These are phyloP conservation scores for Brenthis ino DNA, from an alignment of 2,888 invertebrate species.

Conservation along the genomic window DNA sequence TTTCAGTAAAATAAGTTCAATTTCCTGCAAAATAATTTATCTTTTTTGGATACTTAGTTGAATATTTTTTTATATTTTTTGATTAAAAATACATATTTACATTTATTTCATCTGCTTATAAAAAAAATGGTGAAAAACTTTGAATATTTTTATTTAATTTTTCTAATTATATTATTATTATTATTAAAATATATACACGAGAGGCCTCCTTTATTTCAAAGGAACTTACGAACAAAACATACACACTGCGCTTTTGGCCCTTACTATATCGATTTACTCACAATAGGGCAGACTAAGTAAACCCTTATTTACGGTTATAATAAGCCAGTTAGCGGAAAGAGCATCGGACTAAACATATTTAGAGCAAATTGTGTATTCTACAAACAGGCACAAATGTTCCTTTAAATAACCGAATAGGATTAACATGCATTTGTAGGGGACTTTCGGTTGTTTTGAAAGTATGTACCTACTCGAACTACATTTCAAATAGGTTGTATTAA, in stretches of 20 bases:
- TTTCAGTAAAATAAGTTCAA: too few species aligned
- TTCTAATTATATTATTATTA: too few species aligned
- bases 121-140: too few species aligned
- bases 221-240: background rate
- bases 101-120: too few species aligned
- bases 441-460: constrained; percentile 12
- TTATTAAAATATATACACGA: too few species aligned
- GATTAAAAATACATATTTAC: too few species aligned
- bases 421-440: constrained; percentile 28
- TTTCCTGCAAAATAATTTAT: too few species aligned
- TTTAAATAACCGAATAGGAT: constrained; percentile 65
- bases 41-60: too few species aligned
- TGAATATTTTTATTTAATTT: too few species aligned
- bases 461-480: background rate
- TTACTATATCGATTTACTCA: constrained; percentile 2
- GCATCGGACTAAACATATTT: constrained; percentile 66
- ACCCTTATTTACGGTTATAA: constrained; percentile 54
- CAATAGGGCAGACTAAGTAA: constrained; percentile 12
- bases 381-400: constrained; percentile 67
- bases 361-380: constrained; percentile 65
- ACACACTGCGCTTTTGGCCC: background rate
- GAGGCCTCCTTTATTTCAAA: background rate
- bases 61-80: too few species aligned
- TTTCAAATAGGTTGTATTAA: background rate
- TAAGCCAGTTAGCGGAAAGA: constrained; percentile 77